A percentile compares a stretch with the other conserved stretches of the same genome.
phyloP scores from a whole-genome alignment of 2,888 invertebrate species.

The Seladonia tumulorum region DNA sequence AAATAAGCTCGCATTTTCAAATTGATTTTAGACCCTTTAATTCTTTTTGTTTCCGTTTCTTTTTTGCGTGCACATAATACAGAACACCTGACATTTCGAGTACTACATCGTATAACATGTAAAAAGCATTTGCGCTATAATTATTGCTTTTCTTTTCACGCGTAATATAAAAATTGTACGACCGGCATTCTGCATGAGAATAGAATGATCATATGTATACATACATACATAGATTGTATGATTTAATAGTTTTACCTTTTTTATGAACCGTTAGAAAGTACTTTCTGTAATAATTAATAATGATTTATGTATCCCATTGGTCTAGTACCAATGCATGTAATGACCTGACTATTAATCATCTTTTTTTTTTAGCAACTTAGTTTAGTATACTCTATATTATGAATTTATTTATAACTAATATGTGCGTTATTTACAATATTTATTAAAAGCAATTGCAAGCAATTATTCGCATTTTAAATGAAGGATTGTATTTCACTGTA shows the following conservation, averaged over 20 bases:
- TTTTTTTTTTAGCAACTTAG: slow-evolving; percentile 72
- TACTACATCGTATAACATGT: slow-evolving; percentile 52
- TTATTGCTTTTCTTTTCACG: slow-evolving; percentile 54
- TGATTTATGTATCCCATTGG: slow-evolving; percentile 65
- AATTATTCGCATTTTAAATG: slow-evolving; percentile 73
- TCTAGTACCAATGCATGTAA: slow-evolving; percentile 61
- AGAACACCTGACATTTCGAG: slow-evolving; percentile 36
- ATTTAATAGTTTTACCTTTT: slow-evolving; percentile 60
- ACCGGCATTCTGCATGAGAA: slow-evolving; percentile 70
- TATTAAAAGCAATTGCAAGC: slow-evolving; percentile 78
- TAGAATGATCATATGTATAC: slow-evolving; percentile 62
- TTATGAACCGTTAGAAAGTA: slow-evolving; percentile 51
- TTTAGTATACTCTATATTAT: slow-evolving; percentile 71
- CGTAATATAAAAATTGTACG: slow-evolving; percentile 55
- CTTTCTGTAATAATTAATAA: slow-evolving; percentile 58
- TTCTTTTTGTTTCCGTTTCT: slow-evolving; percentile 33
- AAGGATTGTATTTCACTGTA: slow-evolving; percentile 74
- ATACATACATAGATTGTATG: slow-evolving; percentile 62
- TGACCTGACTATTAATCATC: slow-evolving; percentile 71
- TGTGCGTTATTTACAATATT: slow-evolving; percentile 80
- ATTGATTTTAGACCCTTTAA: slow-evolving; percentile 66
- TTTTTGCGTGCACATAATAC: slow-evolving; percentile 42
- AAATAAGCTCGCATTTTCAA: slow-evolving; percentile 48
- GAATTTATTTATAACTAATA: slow-evolving; percentile 79
- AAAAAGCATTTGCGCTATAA: slow-evolving; percentile 58